Evolutionary conservation across 2,113 vertebrate genomes (phyloP).

Genomic region (Anas platyrhynchos): DNA sequence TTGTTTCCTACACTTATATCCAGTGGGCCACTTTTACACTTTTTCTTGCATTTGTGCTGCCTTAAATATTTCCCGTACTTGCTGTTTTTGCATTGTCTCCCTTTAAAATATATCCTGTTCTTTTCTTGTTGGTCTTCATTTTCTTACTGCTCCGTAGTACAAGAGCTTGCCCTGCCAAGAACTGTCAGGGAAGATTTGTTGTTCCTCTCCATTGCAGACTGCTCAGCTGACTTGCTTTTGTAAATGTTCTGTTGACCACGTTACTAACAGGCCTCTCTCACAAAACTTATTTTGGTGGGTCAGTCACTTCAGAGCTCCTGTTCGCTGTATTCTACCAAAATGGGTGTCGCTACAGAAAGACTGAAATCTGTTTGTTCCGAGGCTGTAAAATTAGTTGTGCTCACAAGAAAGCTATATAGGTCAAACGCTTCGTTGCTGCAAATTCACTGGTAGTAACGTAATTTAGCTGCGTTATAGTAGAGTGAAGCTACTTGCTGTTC

Average conservation of each 20-base stretch:
- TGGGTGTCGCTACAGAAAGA: background rate
- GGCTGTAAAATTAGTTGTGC: background rate
- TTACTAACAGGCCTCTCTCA: background rate
- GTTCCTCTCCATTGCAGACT: background rate
- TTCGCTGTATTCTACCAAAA: background rate
- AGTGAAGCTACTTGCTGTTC: constrained; percentile 3
- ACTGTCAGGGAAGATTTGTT: constrained; percentile 23
- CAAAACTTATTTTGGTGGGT: background rate
- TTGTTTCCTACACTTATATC: background rate
- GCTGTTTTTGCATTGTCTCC: background rate
- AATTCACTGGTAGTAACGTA: background rate
- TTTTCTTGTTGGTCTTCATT: background rate
- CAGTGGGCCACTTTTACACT: background rate
- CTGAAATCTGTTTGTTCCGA: background rate
- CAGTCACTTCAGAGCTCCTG: background rate
- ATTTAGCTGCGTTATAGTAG: background rate
- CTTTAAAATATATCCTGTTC: background rate
- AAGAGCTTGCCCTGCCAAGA: constrained; percentile 1
- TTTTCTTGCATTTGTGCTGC: background rate
- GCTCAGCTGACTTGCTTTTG: background rate
- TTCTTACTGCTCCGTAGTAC: background rate
- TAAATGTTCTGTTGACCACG: background rate
- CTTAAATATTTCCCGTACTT: background rate
- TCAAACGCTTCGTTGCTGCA: constrained; percentile 26
- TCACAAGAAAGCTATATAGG: constrained; percentile 27